Conservation (phyloP, 2,113 vertebrate species). For the Rousettus leschenaultii region DNA sequence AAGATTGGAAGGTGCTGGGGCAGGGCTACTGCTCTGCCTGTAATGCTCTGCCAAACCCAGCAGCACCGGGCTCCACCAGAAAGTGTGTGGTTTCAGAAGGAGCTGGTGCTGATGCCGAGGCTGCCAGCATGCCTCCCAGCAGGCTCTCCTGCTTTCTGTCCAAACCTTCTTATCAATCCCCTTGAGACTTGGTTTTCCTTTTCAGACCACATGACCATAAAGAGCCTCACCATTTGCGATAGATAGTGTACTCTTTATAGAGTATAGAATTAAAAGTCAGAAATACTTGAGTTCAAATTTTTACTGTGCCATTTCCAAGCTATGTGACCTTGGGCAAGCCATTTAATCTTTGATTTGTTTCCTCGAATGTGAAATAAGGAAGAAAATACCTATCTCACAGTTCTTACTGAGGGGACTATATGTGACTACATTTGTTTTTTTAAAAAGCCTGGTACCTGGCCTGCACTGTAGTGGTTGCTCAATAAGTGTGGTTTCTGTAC, state of each 20-base stretch:
- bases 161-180: neutral
- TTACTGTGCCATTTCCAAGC: neutral
- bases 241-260: neutral
- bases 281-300: neutral
- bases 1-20: neutral
- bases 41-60: neutral
- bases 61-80: neutral
- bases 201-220: neutral
- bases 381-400: neutral
- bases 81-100: neutral
- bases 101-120: neutral
- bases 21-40: neutral
- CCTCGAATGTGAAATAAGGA: neutral
- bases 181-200: neutral
- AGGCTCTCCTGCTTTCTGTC: neutral
- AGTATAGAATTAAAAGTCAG: neutral
- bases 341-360: neutral
- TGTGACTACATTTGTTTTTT: neutral
- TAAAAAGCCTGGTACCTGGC: neutral
- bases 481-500: neutral
- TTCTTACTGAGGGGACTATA: neutral
- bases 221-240: neutral
- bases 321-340: neutral
- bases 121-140: neutral
- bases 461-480: neutral